Conservation (phyloP, 2,797 vertebrate species). For the Neostethus bicornis region DNA sequence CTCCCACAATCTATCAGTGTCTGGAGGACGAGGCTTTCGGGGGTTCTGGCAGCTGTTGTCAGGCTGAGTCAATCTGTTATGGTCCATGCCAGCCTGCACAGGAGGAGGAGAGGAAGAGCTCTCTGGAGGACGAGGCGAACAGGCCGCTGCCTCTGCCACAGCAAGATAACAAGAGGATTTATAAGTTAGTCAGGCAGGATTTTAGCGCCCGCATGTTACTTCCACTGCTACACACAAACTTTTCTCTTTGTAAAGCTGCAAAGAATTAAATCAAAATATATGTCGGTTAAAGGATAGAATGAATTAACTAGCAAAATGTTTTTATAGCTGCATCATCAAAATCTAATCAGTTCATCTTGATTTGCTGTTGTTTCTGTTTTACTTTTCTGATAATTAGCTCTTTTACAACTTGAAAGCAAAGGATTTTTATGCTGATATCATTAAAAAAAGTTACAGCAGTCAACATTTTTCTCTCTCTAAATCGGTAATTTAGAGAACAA, state of each 20-base stretch:
- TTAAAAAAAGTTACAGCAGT: conserved; percentile 35
- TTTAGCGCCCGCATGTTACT: conserved; percentile 47
- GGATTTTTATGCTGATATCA: conserved; percentile 13
- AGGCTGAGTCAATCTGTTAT: conserved; percentile 67
- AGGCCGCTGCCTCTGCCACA: conserved; percentile 47
- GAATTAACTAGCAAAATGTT: background rate
- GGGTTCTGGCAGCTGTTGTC: conserved; percentile 74
- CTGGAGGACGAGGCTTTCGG: conserved; percentile 54
- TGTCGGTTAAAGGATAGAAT: background rate
- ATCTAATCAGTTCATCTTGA: background rate
- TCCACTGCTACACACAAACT: conserved; percentile 18
- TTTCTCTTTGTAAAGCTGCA: conserved; percentile 8
- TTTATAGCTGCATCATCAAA: background rate
- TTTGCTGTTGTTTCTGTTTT: background rate
- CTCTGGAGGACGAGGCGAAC: conserved; percentile 47
- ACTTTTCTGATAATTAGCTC: background rate
- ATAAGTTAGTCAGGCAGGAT: conserved; percentile 53
- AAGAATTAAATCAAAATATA: conserved; percentile 1
- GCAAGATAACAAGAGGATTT: conserved; percentile 70
- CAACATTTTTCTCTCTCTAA: conserved; percentile 29
- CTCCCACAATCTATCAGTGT: conserved; percentile 74
- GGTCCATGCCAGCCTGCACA: conserved; percentile 40
- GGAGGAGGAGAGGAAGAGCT: conserved; percentile 42
- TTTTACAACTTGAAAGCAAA: conserved; percentile 21
- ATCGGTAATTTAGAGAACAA: conserved; percentile 35